Conservation (phyloP, 2,113 vertebrate genomes). For the Serilophus lunatus region DNA sequence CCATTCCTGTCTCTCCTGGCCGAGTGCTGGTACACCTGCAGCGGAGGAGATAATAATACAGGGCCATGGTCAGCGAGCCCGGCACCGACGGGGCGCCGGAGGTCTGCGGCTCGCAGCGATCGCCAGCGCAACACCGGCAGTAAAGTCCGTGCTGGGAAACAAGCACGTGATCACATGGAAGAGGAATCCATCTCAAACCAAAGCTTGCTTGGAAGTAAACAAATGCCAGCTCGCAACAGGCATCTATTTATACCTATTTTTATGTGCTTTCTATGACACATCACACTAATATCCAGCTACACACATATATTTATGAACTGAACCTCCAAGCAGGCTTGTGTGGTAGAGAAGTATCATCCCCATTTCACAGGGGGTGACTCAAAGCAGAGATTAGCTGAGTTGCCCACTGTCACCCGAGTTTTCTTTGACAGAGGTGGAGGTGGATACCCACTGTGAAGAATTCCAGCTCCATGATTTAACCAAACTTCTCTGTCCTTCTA, state of each 20-base stretch:
- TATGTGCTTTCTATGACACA: conserved; percentile 20
- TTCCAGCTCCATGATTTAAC: background rate
- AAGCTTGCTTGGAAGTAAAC: background rate
- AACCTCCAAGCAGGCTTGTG: background rate
- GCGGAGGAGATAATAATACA: background rate
- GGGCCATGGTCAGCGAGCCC: background rate
- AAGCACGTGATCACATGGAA: background rate
- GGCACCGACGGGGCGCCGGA: background rate
- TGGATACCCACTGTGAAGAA: background rate
- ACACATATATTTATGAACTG: background rate
- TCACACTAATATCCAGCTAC: background rate
- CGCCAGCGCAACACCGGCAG: accelerated
- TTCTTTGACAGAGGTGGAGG: background rate
- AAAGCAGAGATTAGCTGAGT: background rate
- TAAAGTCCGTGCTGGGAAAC: accelerated
- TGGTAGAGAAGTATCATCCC: background rate
- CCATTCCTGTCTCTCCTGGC: conserved; percentile 96
- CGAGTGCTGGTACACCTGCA: conserved; percentile 90
- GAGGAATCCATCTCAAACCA: background rate
- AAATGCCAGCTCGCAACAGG: background rate
- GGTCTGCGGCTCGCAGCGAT: accelerated
- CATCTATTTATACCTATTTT: conserved; percentile 32
- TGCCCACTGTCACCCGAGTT: background rate
- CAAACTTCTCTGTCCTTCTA: background rate
- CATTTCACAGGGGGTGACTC: conserved; percentile 22